Evolutionary conservation across 1,140 invertebrate species (phyloP), one percentile per base, ranked within the genome.

Genomic region (Choristoneura fumiferana): DNA sequence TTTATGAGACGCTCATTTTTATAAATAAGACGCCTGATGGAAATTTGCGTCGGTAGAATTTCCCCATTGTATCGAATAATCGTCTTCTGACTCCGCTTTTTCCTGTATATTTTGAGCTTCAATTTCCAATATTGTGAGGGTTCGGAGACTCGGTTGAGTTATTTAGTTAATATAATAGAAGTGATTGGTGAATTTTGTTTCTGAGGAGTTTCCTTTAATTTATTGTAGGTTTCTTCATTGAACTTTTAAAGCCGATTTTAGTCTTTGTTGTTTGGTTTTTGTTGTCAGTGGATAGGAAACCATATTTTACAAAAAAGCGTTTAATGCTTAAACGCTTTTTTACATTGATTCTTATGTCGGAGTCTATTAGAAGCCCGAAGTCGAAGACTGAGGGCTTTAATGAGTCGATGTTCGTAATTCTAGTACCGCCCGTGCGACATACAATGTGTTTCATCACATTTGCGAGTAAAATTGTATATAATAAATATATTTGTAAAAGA

Each of bases 1-100:
- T 43, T 43, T 43, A 43, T 43, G 17, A 17, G 40, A 43, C 15
- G 40, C 40, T 43, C 14, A 43, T 43, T 43, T 43, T 43, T 43
- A 43, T 43, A n/a, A n/a, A n/a, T n/a, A 18, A 43, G 38, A 15
- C 6, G 15, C 22, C 22, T 6, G 17, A 43, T 22, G 40, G 17
- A 43, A 17, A 43, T 29, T 29, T 29, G 22, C 22, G 22, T 29
- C 22, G 22, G 22, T 29, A 43, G 17, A 18, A 17, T 22, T 43
- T 43, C 15, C 14, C 17, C 17, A 43, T 43, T 43, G 40, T 43
- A 43, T 43, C 40, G 17, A 43, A 43, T 43, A 43, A 43, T 43
- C 40, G 17, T 43, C 9, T 18, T 17, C 40, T 17, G 40, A 43
- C 40, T 43, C 10, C 14, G 17, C 17, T 43, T 0, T 18, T 18